Evolutionary conservation across 92 coral and sea anemone genomes (phyloP).

Genomic region (Zoanthus gigantus): DNA sequence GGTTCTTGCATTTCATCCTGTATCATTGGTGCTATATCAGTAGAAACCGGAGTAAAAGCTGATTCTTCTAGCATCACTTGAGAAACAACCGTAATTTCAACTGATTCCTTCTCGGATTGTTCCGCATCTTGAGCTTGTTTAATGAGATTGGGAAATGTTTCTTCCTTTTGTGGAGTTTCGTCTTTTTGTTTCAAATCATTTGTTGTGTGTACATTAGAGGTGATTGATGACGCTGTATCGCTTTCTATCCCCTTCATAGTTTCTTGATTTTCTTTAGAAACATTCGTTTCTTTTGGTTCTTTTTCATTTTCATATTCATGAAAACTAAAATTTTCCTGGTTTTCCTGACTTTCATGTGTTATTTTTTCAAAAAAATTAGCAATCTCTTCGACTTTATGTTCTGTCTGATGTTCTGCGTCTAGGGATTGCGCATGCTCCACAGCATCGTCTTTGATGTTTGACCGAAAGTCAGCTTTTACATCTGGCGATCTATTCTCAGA

Average conservation of each 20-base stretch:
- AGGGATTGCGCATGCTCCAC: neutral
- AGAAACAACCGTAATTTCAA: constrained; percentile 10
- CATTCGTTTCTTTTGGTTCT: neutral
- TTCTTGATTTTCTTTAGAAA: constrained; percentile 5
- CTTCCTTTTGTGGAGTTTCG: neutral
- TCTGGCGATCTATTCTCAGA: neutral
- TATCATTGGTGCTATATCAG: neutral
- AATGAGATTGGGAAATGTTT: neutral
- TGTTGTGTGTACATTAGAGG: neutral
- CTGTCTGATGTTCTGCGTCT: constrained; percentile 25
- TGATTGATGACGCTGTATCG: neutral
- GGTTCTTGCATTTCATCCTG: neutral
- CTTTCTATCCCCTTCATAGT: neutral
- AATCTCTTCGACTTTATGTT: constrained; percentile 34
- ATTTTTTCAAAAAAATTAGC: constrained; percentile 28
- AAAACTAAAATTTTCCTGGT: neutral
- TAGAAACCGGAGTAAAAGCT: neutral
- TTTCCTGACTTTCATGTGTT: constrained; percentile 24
- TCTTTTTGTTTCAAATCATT: constrained; percentile 1
- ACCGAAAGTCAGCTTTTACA: neutral
- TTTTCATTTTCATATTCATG: neutral
- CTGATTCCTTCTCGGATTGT: neutral
- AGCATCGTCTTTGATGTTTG: neutral
- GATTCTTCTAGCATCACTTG: constrained; percentile 18
- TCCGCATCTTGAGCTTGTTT: neutral